Percentiles rank a stretch among this genome's conserved stretches.
phyloP scores from a whole-genome alignment of 2,888 invertebrate genomes.

The Aproaerema taeniolella region DNA sequence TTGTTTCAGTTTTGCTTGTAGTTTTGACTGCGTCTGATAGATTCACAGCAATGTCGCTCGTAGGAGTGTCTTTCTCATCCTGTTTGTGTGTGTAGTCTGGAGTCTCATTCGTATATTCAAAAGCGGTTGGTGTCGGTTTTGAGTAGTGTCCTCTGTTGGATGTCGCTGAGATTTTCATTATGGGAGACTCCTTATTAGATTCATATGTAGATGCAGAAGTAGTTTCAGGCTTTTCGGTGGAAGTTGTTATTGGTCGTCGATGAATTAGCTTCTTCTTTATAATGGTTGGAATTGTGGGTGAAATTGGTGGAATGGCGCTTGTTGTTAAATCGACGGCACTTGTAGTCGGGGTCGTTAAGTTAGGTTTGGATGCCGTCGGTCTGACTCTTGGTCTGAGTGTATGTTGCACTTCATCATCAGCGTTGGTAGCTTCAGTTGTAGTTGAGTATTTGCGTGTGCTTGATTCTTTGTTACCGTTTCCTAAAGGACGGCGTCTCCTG shows the following conservation, averaged over 20 bases:
- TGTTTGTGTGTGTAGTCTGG: constrained; percentile 70
- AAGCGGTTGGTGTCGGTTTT: constrained; percentile 36
- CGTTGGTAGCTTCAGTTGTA: constrained; percentile 41
- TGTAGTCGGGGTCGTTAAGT: constrained; percentile 59
- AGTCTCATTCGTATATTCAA: constrained; percentile 44
- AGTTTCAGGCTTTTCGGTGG: constrained; percentile 49
- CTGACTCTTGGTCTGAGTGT: constrained; percentile 57
- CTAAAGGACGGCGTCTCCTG: constrained; percentile 60
- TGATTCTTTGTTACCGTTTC: constrained; percentile 45
- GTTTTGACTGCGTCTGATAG: constrained; percentile 48
- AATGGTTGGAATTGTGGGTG: constrained; percentile 62
- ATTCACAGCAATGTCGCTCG: constrained; percentile 65
- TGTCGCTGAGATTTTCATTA: constrained; percentile 68
- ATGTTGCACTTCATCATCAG: constrained; percentile 43
- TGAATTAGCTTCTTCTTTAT: constrained; percentile 58
- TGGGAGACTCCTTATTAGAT: constrained; percentile 56
- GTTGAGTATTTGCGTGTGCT: constrained; percentile 34
- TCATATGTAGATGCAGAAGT: constrained; percentile 51
- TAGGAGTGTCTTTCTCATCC: constrained; percentile 73
- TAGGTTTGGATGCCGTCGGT: constrained; percentile 43
- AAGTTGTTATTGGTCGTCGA: constrained; percentile 49
- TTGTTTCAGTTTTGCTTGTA: constrained; percentile 30
- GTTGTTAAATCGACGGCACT: constrained; percentile 60
- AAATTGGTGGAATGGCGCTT: constrained; percentile 63
- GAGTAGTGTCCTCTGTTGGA: constrained; percentile 44